Conservation (phyloP, 53 echinoderm and acorn worm genomes). For the Echinarachnius parma region DNA sequence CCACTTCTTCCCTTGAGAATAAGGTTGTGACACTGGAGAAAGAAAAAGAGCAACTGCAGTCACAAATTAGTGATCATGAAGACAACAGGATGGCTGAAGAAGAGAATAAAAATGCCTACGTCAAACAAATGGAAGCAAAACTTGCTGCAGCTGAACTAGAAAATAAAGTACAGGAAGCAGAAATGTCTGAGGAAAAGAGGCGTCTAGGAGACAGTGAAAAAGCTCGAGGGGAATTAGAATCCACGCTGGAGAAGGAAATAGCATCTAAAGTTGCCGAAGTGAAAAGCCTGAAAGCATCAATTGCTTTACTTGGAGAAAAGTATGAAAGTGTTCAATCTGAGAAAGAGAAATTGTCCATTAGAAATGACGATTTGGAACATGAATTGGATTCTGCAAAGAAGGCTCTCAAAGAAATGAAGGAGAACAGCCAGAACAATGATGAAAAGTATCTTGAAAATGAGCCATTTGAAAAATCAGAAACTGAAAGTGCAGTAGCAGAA, state of each 20-base stretch:
- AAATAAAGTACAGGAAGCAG: slow-evolving; percentile 28
- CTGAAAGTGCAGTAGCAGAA: neutral
- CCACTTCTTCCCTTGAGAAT: too few species aligned
- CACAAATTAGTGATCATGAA: slow-evolving; percentile 10
- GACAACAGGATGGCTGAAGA: slow-evolving; percentile 12
- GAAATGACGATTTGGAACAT: neutral
- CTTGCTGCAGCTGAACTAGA: slow-evolving; percentile 12
- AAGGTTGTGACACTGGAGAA: neutral
- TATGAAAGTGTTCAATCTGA: slow-evolving; percentile 23
- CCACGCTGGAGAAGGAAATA: slow-evolving; percentile 7
- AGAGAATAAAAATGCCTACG: slow-evolving; percentile 27
- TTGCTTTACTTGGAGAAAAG: neutral
- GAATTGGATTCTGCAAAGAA: slow-evolving; percentile 5
- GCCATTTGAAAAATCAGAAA: neutral
- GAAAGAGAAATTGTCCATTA: slow-evolving; percentile 10
- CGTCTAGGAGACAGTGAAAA: slow-evolving; percentile 25
- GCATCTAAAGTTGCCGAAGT: slow-evolving; percentile 28
- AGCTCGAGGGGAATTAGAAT: slow-evolving; percentile 1
- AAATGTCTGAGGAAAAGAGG: slow-evolving; percentile 15
- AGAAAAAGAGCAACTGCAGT: neutral
- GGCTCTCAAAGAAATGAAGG: neutral
- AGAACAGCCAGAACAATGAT: slow-evolving; percentile 1
- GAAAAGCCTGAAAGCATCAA: neutral
- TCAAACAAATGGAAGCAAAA: slow-evolving; percentile 48
- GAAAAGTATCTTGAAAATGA: neutral